Evolutionary conservation across 2,797 vertebrate species (phyloP), one percentile per base, ranked within the genome.

Genomic region (Salarias fasciatus): DNA sequence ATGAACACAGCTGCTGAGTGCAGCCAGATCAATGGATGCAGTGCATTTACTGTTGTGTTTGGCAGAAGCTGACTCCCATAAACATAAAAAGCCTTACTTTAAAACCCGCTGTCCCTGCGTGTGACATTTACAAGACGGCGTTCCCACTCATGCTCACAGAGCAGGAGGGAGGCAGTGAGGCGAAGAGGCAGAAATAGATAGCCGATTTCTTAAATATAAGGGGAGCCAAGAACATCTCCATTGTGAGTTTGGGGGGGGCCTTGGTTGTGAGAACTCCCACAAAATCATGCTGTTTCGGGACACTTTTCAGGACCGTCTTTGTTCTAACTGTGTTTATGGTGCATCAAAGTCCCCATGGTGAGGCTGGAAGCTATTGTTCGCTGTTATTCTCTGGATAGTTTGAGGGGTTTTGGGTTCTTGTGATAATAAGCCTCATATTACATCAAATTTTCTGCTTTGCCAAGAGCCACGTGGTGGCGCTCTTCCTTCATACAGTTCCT

Each of bases 331-430:
- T 35, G 31, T 53, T 71, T 44, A 11, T 43, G 50, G 68, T 63
- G 57, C 36, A 42, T 24, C 24, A 58, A 65, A 6, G 37, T 63
- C 70, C 72, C 67, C 29, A 0, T 58, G 69, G 64, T 14, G 2
- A 38, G 40, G 31, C 13, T 54, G 47, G 51, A 36, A 50, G 64
- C 71, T 63, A 65, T 69, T 83, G 41, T 78, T 70, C 47, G n/a
- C 51, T 82, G 62, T 84, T 82, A 61, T 77, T 76, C 67, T 79
- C 75, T 42, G 18, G 51, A 75, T 69, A 41, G 53, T 82, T 50
- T 13, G 9, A 64, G 41, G 41, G 10, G 14, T 45, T 73, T 71
- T 47, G 46, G 3, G 53, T 64, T 47, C 66, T 60, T 64, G n/a
- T 57, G 24, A 77, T 42, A 78, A 68, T 40, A 82, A 67, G 48